Evolutionary conservation across 1,140 invertebrate genomes (phyloP).

Genomic region (Apolygus lucorum): DNA sequence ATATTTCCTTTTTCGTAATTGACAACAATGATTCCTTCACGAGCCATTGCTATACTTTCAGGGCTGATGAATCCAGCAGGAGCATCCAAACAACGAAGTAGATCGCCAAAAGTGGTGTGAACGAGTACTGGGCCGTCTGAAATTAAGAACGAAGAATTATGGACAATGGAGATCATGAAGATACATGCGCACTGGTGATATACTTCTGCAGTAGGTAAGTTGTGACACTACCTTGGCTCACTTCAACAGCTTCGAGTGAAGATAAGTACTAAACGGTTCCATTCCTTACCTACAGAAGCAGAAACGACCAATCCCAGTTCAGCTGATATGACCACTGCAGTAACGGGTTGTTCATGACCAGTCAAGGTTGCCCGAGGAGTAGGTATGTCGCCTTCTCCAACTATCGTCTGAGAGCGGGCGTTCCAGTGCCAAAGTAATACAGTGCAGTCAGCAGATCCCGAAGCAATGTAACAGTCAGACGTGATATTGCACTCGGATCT

Average conservation of each 20-base stretch:
- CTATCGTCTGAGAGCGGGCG: slow-evolving; percentile 87
- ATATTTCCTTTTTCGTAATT: slow-evolving; percentile 86
- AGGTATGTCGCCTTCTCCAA: slow-evolving; percentile 89
- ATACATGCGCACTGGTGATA: too few relatives aligned
- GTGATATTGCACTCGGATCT: slow-evolving; percentile 97
- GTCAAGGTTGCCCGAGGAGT: slow-evolving; percentile 92
- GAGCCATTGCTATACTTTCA: slow-evolving; percentile 81
- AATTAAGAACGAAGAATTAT: too few relatives aligned
- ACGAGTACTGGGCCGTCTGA: slow-evolving; percentile 50
- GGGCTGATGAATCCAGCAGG: slow-evolving; percentile 73
- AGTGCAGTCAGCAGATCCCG: slow-evolving; percentile 94
- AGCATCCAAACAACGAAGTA: slow-evolving; percentile 82
- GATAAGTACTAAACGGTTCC: too few relatives aligned
- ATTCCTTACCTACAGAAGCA: slow-evolving; percentile 66
- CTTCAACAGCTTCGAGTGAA: slow-evolving; percentile 18
- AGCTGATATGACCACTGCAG: slow-evolving; percentile 90
- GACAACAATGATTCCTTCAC: slow-evolving; percentile 93
- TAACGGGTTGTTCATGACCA: slow-evolving; percentile 91
- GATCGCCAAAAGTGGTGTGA: slow-evolving; percentile 95
- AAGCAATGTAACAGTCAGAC: slow-evolving; percentile 97
- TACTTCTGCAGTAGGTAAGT: too few relatives aligned
- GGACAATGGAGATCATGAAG: too few relatives aligned
- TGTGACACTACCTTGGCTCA: too few relatives aligned
- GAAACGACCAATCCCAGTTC: slow-evolving; percentile 97
- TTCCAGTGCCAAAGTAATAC: slow-evolving; percentile 98